These are phyloP conservation scores for Pogonus chalceus DNA, from an alignment of 1,140 invertebrate genomes.

Conservation along the genomic window DNA sequence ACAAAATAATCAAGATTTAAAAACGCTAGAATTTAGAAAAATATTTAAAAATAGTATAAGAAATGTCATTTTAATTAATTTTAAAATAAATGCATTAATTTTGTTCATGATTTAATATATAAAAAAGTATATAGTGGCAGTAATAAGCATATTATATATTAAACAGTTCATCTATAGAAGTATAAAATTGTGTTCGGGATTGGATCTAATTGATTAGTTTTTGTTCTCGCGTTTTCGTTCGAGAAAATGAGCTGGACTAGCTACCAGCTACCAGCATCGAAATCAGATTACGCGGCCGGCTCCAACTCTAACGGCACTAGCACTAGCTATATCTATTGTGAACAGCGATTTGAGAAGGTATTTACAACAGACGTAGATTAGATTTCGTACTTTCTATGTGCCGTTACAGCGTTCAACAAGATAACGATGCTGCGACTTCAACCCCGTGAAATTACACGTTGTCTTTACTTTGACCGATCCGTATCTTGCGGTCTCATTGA, in stretches of 20 bases:
- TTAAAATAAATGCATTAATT: no score
- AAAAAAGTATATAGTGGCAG: no score
- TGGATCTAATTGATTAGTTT: slow-evolving; percentile 1
- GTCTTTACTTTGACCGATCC: no score
- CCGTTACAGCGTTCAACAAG: neutral
- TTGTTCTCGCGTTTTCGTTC: neutral
- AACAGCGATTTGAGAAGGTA: neutral
- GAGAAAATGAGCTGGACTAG: neutral
- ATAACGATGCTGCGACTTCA: neutral
- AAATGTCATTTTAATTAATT: no score
- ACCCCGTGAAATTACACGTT: neutral
- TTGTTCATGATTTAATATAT: no score
- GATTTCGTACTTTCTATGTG: slow-evolving; percentile 2
- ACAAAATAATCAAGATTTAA: no score
- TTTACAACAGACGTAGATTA: neutral
- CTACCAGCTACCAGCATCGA: no score
- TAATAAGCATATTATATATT: neutral
- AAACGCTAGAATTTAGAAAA: no score
- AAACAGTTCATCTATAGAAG: no score
- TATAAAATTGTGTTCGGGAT: neutral
- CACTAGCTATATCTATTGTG: slow-evolving; percentile 1
- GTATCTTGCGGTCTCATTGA: no score
- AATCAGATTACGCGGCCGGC: neutral
- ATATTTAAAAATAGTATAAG: no score
- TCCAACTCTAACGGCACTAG: neutral